Percentiles rank a stretch among this genome's conserved stretches.
These are phyloP conservation scores for Calcarius lapponicus DNA, from an alignment of 2,797 vertebrate genomes.

Conservation along the genomic window DNA sequence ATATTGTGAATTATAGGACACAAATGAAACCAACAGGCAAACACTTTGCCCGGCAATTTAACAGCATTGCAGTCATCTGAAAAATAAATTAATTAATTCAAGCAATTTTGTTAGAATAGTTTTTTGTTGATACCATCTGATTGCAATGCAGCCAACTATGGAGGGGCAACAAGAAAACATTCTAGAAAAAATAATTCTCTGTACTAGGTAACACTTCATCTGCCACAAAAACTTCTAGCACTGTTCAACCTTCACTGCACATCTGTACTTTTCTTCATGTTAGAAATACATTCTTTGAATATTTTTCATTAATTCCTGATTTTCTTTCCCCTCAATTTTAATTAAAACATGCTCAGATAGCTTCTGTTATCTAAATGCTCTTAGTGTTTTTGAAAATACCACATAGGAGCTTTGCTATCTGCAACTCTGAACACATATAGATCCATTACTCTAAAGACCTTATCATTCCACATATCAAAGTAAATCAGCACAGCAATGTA, in stretches of 20 bases:
- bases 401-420: not conserved
- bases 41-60: not conserved
- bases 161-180: not conserved
- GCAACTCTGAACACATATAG: not conserved
- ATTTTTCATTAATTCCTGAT: not conserved
- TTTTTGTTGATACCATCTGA: not conserved
- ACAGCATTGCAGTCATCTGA: not conserved
- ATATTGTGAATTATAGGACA: not conserved
- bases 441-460: not conserved
- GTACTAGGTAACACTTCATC: not conserved
- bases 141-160: not conserved
- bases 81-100: not conserved
- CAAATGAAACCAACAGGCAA: not conserved
- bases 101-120: not conserved
- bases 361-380: not conserved
- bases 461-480: rapidly evolving
- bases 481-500: not conserved
- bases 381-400: not conserved
- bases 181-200: not conserved
- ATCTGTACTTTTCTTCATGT: not conserved
- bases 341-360: not conserved
- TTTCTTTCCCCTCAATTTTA: not conserved
- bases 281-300: not conserved
- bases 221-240: not conserved
- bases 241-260: not conserved